phyloP scores from a whole-genome alignment of 2,888 invertebrate species.

The Cephus runcator region DNA sequence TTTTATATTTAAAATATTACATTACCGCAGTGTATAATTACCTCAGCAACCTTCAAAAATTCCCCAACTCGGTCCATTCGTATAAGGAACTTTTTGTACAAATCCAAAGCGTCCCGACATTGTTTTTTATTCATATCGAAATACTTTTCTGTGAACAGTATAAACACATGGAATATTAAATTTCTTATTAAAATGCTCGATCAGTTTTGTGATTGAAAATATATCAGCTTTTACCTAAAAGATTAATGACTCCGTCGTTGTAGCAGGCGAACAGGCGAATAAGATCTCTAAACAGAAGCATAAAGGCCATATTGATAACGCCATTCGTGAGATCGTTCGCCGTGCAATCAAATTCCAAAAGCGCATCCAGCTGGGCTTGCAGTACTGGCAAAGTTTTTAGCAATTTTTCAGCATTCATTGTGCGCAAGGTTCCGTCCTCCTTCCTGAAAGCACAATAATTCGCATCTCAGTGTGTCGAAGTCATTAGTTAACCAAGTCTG shows the following conservation, averaged over 20 bases:
- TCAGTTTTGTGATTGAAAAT: not conserved
- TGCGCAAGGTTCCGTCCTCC: conserved; percentile 95
- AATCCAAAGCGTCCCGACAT: conserved; percentile 95
- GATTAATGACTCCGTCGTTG: conserved; percentile 99
- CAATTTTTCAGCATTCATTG: conserved; percentile 97
- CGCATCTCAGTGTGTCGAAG: not conserved
- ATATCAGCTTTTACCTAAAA: conserved; percentile 73
- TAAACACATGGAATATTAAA: not conserved
- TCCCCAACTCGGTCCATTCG: conserved; percentile 99
- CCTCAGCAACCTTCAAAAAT: conserved; percentile 90
- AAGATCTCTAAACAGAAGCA: conserved; percentile 98
- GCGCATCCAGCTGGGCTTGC: conserved; percentile 93
- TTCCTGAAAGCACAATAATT: conserved; percentile 72
- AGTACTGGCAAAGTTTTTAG: conserved; percentile 95
- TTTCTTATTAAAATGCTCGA: not conserved
- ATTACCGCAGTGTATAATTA: conserved; percentile 46
- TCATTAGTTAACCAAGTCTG: not conserved
- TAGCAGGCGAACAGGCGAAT: conserved; percentile 99
- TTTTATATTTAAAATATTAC: not conserved
- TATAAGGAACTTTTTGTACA: conserved; percentile 98
- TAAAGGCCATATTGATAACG: conserved; percentile 99
- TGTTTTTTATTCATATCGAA: conserved; percentile 99
- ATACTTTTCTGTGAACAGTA: conserved; percentile 83
- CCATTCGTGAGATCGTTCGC: conserved; percentile 97
- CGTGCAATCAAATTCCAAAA: conserved; percentile 97